Evolutionary conservation across 2,888 invertebrate species (phyloP).

Genomic region (Xylophagus ater): DNA sequence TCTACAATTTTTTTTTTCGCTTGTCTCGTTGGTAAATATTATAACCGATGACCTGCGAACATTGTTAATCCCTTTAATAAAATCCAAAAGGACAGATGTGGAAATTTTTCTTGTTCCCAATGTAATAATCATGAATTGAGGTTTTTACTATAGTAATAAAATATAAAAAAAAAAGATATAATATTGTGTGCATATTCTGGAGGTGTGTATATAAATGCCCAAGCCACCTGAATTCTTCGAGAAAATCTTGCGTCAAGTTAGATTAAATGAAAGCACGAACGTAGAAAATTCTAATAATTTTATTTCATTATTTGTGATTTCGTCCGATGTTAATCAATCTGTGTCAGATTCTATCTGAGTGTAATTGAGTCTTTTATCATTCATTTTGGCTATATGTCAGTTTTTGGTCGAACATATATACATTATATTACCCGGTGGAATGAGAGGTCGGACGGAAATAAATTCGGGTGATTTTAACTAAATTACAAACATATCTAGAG

Average conservation of each 20-base stretch:
- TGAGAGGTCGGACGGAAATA: too few species aligned
- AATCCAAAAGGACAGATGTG: conserved; percentile 5
- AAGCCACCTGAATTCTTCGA: too few species aligned
- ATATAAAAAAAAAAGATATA: too few species aligned
- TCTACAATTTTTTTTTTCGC: too few species aligned
- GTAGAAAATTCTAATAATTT: conserved; percentile 7
- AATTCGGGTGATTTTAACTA: too few species aligned
- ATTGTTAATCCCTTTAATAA: conserved; percentile 10
- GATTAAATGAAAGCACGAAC: background rate
- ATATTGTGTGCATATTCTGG: too few species aligned
- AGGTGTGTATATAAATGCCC: too few species aligned
- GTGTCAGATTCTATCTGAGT: conserved; percentile 11
- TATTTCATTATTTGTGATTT: conserved; percentile 7
- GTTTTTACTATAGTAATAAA: too few species aligned
- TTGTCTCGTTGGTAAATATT: background rate
- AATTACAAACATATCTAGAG: too few species aligned
- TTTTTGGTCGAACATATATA: too few species aligned
- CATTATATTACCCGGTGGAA: too few species aligned
- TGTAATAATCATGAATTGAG: too few species aligned
- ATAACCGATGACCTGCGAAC: background rate
- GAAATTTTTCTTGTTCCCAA: conserved; percentile 3
- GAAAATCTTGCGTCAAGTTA: background rate
- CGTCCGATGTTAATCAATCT: conserved; percentile 13
- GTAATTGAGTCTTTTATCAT: conserved; percentile 15
- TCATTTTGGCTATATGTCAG: conserved; percentile 2